Percentiles rank a stretch among this genome's conserved stretches.
Conservation (phyloP, 2,797 vertebrate species). For the Gephyroberyx darwinii region DNA sequence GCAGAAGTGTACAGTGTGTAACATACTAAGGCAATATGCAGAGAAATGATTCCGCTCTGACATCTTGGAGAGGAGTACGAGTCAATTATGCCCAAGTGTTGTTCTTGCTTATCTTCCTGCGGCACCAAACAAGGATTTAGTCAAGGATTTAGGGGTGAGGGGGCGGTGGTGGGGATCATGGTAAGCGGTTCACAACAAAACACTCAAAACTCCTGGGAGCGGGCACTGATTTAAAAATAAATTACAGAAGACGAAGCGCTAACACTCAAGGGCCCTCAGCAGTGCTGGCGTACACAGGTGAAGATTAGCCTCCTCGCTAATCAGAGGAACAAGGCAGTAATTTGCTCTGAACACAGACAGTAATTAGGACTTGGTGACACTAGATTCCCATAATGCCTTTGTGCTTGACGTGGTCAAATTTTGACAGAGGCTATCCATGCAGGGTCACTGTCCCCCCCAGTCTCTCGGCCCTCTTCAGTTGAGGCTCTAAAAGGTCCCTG, state of each 20-base stretch:
- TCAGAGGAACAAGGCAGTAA: conserved; percentile 85
- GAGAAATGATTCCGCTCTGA: conserved; percentile 80
- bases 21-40: conserved; percentile 80
- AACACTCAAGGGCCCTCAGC: conserved; percentile 84
- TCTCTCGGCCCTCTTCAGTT: conserved; percentile 79
- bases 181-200: conserved; percentile 86
- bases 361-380: conserved; percentile 86
- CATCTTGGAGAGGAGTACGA: conserved; percentile 83
- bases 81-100: conserved; percentile 86
- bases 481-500: conserved; percentile 81
- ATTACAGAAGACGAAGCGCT: conserved; percentile 85
- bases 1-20: conserved; percentile 76
- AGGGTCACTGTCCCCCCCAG: conserved; percentile 80
- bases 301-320: conserved; percentile 85
- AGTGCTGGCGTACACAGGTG: conserved; percentile 85
- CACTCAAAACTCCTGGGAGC: conserved; percentile 84
- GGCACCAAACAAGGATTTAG: conserved; percentile 86
- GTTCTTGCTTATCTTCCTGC: conserved; percentile 85
- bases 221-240: conserved; percentile 86
- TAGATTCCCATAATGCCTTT: conserved; percentile 85
- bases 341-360: conserved; percentile 85
- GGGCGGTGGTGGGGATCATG: conserved; percentile 84
- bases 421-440: conserved; percentile 84
- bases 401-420: conserved; percentile 84
- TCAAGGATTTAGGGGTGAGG: conserved; percentile 85